phyloP scores from a whole-genome alignment of 2,797 vertebrate species.

The Pygocentrus nattereri region DNA sequence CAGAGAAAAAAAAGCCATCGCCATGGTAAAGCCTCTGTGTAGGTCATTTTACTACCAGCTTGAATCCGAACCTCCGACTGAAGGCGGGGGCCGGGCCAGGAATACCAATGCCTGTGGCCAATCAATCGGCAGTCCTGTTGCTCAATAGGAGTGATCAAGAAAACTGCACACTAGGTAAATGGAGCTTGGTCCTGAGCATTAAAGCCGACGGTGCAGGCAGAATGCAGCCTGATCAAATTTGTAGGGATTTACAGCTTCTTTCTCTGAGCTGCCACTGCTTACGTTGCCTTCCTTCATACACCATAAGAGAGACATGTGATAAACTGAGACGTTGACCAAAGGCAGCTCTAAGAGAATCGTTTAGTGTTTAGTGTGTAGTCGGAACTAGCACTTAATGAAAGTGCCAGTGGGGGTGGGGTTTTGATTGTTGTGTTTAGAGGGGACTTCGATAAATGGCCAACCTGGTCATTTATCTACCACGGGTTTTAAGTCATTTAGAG shows the following conservation, averaged over 20 bases:
- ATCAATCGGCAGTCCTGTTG: conserved; percentile 76
- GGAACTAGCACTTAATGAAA: conserved; percentile 66
- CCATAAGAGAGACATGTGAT: conserved; percentile 63
- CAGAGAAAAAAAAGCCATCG: conserved; percentile 36
- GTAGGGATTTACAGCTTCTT: conserved; percentile 77
- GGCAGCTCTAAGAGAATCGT: conserved; percentile 68
- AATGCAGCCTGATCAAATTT: conserved; percentile 78
- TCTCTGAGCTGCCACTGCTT: conserved; percentile 63
- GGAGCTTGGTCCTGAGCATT: conserved; percentile 61
- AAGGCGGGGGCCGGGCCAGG: conserved; percentile 61
- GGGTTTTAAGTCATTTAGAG: conserved; percentile 63
- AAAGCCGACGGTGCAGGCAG: conserved; percentile 74
- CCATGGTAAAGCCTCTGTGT: conserved; percentile 62
- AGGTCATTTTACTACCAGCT: conserved; percentile 73
- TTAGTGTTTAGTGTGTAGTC: conserved; percentile 61
- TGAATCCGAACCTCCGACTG: conserved; percentile 68
- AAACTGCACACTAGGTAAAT: conserved; percentile 78
- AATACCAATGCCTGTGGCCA: conserved; percentile 77
- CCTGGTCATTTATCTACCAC: conserved; percentile 42
- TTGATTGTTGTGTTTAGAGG: conserved; percentile 39
- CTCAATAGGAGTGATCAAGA: conserved; percentile 82
- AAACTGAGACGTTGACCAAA: conserved; percentile 74
- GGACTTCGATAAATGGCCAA: conserved; percentile 49
- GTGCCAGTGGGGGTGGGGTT: conserved; percentile 41
- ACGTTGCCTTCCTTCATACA: conserved; percentile 63